Evolutionary conservation across 1,140 invertebrate genomes (phyloP), one percentile per base, ranked within the genome.

Genomic region (Neodiprion virginianus): DNA sequence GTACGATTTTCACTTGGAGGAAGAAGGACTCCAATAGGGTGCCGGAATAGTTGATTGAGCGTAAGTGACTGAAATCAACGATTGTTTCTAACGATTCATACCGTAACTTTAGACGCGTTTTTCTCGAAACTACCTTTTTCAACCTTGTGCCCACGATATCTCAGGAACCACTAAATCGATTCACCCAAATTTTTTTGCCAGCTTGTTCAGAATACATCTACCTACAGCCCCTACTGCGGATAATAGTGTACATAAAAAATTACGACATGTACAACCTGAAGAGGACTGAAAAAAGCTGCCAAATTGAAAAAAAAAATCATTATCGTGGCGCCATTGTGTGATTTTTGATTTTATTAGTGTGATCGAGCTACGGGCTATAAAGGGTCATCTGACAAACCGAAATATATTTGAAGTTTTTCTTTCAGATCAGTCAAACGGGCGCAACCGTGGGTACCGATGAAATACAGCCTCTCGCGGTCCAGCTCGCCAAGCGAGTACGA

Each of bases 21-120:
- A 69, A 69, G 67, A 7, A 69, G 40, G 67, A 69, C 67, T 9
- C 5, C 67, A 69, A 69, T 8, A 69, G 7, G 67, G 67, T 5
- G 12, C 67, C 23, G 67, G 12, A 69, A 69, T 69, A 69, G 67
- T 14, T 17, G 67, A 69, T 69, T 69, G 67, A 69, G 67, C 67
- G 67, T 69, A 69, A 12, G 67, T 69, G 3, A 69, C 67, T 21
- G 11, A 69, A 12, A 69, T 69, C 67, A 12, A 69, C 8, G 67
- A 12, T 69, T 69, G 0, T 69, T 69, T 28, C 4, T 69, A 69
- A 4, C 12, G 11, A 69, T 69, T 14, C 7, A 47, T 69, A 69
- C 67, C 67, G 23, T 28, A 69, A 69, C 67, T 69, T 69, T 8
- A 69, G n/a, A 61, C 53, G 8, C 53, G 8, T 61, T 61, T 9